A percentile compares a stretch with the other conserved stretches of the same genome.
These are phyloP conservation scores for Acleris laterana DNA, from an alignment of 2,888 invertebrate genomes.

Conservation along the genomic window DNA sequence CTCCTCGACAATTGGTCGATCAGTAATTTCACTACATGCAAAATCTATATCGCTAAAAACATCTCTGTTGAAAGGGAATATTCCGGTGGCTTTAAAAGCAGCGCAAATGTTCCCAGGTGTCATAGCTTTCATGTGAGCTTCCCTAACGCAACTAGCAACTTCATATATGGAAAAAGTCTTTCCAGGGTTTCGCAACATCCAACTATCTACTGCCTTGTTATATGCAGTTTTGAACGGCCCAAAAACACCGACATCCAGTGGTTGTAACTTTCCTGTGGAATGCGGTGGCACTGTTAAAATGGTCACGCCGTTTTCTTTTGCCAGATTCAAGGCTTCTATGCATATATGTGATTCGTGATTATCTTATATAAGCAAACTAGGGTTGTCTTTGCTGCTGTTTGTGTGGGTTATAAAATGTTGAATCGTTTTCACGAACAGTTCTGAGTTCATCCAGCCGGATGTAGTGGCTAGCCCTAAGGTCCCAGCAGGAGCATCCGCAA, in stretches of 20 bases:
- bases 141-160: conserved; percentile 53
- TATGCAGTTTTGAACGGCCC: conserved; percentile 48
- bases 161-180: conserved; percentile 57
- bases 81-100: conserved; percentile 54
- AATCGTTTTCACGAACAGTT: conserved; percentile 53
- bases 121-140: conserved; percentile 52
- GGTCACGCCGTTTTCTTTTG: conserved; percentile 56
- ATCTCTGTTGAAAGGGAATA: conserved; percentile 51
- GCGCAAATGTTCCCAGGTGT: conserved; percentile 53
- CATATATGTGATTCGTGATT: conserved; percentile 72
- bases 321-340: conserved; percentile 54
- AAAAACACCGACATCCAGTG: conserved; percentile 45
- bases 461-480: conserved; percentile 54
- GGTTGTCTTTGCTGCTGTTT: conserved; percentile 46
- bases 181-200: no score
- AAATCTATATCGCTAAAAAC: conserved; percentile 53
- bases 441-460: conserved; percentile 57
- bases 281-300: conserved; percentile 63
- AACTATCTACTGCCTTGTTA: conserved; percentile 41
- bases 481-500: conserved; percentile 53
- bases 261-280: conserved; percentile 60
- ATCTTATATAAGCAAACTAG: conserved; percentile 49
- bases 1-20: no score
- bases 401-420: conserved; percentile 53
- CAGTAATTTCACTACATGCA: conserved; percentile 36